Conservation (phyloP, 2,797 vertebrate species). For the Coregonus sp. region DNA sequence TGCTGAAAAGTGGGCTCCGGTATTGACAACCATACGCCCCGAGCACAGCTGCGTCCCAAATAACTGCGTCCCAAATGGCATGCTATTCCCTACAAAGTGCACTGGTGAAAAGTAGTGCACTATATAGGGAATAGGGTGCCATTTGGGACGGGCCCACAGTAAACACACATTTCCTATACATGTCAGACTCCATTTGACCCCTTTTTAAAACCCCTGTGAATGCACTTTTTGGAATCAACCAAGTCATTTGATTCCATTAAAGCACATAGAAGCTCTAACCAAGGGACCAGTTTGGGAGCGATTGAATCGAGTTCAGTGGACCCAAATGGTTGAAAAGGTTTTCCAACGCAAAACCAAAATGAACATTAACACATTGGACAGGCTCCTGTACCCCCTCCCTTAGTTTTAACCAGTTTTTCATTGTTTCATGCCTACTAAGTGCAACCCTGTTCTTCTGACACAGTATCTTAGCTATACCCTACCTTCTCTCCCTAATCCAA, state of each 20-base stretch:
- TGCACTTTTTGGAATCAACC: neutral
- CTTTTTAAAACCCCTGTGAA: neutral
- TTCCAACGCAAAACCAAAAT: neutral
- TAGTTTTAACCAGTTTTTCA: neutral
- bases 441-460: neutral
- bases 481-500: neutral
- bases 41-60: neutral
- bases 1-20: slow-evolving; percentile 42
- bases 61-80: neutral
- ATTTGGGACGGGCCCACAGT: neutral
- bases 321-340: neutral
- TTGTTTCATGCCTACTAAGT: neutral
- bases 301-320: neutral
- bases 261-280: neutral
- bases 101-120: neutral
- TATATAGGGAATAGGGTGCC: neutral
- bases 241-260: neutral
- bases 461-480: neutral
- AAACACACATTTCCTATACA: neutral
- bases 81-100: neutral
- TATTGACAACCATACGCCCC: neutral
- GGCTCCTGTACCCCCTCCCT: neutral
- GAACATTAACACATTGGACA: neutral
- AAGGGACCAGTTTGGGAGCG: neutral
- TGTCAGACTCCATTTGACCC: neutral